Base-by-base conservation (phyloP, 1,140 invertebrate genomes). In the Mya arenaria region DNA sequence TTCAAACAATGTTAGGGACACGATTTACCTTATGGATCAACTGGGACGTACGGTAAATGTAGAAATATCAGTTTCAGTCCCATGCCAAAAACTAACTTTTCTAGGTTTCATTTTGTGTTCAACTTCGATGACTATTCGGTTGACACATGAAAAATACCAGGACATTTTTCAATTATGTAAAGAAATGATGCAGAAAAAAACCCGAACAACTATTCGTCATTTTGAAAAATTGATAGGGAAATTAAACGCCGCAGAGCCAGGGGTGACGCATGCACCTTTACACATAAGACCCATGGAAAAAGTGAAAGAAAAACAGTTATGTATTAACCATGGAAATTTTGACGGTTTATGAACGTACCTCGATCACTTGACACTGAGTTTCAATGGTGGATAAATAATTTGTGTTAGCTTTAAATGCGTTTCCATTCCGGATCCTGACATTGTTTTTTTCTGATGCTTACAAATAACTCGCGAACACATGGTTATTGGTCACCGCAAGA, bases 21-120 rank as follows among this genome's bases (percentile, higher is more conserved):
- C 55, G n/a, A 28, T 58, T 23, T 28, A 58, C n/a, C n/a, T 58
- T 58, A 58, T 58, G n/a, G n/a, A 58, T 58, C n/a, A 58, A 58
- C 30, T 58, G 30, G n/a, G n/a, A 23, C 30, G n/a, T 23, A 58
- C 55, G 6, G 55, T 58, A 5, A 58, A 28, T 58, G n/a, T 58
- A 23, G n/a, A n/a, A 58, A 58, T 23, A 58, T 58, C 55, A 5
- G 55, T 58, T n/a, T 44, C 44, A 25, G 65, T 28, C 19, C 65
- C 65, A 39, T 37, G 32, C 36, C 39, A 58, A 23, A 58, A n/a
- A 58, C n/a, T 58, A 58, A 28, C 30, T 58, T 58, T 58, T 28
- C 30, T 58, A 58, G 55, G 55, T 6, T 58, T 58, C n/a, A 58
- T 58, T 28, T 58, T 58, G 55, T 58, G 55, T 58, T 23, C n/a